Evolutionary conservation across 2,113 vertebrate genomes (phyloP), one percentile per base, ranked within the genome.

Genomic region (Paramisgurnus dabryanus): DNA sequence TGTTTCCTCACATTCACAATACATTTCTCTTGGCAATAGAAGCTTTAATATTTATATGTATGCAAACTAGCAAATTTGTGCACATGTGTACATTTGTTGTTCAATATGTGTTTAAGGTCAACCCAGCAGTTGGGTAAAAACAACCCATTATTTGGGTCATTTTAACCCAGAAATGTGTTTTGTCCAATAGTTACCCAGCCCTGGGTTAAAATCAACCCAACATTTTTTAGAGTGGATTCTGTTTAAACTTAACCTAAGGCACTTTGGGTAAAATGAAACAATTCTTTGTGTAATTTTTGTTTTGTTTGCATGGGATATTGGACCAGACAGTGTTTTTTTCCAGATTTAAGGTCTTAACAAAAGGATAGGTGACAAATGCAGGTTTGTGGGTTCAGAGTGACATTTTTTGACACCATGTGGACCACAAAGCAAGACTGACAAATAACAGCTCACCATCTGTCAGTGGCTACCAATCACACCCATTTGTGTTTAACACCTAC

Each of bases 361-460:
- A 82, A 47, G 67, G 67, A 57, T n/a, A 17, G 74, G 74, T 47
- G 67, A 70, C 45, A 82, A 71, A 76, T 69, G n/a, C 76, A 50
- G 2, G 47, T 40, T 10, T 55, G 53, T 41, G 27, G 6, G 49
- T 69, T 22, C 6, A 40, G 22, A 8, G 53, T 13, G 45, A 27
- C 18, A n/a, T 3, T 71, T 71, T 34, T 34, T 82, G 49, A 67
- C 73, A 67, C 73, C 45, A 34, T 57, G 53, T 50, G 72, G 49
- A 65, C 39, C 71, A 61, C 15, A 41, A 39, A 57, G 78, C 41
- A 63, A n/a, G 55, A 18, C 55, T 58, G 69, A 12, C 45, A 65
- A 9, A 49, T 65, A 69, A 70, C 57, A 80, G 67, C 34, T 27
- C 27, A 64, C 80, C 74, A 82, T 82, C 73, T 82, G 80, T 57